Evolutionary conservation across 2,888 invertebrate genomes (phyloP).

Genomic region (Eudemis profundana): DNA sequence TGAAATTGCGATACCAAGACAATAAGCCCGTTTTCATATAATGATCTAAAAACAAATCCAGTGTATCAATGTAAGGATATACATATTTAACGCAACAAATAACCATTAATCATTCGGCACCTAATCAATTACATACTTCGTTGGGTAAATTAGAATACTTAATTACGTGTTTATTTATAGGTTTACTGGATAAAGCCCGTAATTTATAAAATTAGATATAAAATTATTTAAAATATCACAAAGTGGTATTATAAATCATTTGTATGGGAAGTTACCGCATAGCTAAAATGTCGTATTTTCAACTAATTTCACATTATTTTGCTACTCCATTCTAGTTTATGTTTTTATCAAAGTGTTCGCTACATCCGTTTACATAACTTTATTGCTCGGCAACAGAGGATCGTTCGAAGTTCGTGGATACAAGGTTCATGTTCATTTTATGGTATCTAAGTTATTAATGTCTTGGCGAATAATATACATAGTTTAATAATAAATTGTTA

Average conservation of each 20-base stretch:
- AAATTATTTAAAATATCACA: background rate
- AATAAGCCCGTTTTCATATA: background rate
- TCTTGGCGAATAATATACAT: background rate
- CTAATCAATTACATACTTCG: background rate
- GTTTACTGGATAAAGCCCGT: slow-evolving; percentile 3
- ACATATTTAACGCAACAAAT: background rate
- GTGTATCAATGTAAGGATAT: background rate
- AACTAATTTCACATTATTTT: background rate
- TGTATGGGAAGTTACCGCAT: background rate
- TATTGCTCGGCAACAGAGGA: slow-evolving; percentile 10
- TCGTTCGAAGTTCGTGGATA: background rate
- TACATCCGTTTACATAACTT: slow-evolving; percentile 16
- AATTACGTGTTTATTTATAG: slow-evolving; percentile 10
- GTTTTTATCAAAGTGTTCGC: slow-evolving; percentile 1
- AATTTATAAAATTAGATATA: slow-evolving; percentile 8
- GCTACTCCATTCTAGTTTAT: slow-evolving; percentile 1
- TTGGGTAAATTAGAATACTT: background rate
- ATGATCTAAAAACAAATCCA: background rate
- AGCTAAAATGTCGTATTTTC: slow-evolving; percentile 3
- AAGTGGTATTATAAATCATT: slow-evolving; percentile 5
- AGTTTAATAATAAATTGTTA: background rate
- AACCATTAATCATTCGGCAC: background rate
- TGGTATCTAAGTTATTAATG: background rate
- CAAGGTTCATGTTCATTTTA: slow-evolving; percentile 6
- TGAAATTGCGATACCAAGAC: background rate